Evolutionary conservation across 2,888 invertebrate genomes (phyloP), one percentile per base, ranked within the genome.

Genomic region (Melanostoma mellinum): DNA sequence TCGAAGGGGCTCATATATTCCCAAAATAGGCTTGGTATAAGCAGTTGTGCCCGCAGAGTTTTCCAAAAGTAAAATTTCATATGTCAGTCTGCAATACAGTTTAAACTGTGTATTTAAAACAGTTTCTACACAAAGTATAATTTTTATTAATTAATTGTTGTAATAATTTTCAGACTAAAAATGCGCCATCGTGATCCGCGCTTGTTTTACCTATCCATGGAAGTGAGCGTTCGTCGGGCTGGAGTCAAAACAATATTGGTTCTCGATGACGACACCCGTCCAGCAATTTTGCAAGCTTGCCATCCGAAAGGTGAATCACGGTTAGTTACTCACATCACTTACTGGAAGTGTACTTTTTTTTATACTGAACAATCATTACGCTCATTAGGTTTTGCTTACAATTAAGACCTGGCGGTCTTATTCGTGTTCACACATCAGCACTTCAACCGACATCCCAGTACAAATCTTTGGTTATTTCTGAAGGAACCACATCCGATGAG

Each of bases 201-300:
- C 87, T 93, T 98, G 32, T 98, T 97, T 92, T 97, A 97, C 92
- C 93, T 98, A 69, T 97, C 97, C 89, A 98, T 98, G 98, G 98
- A 98, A 91, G 97, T 98, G 58, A 95, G 96, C 10, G 96, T 97
- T 60, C 93, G 97, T 61, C 94, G 96, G 84, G 96, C 96, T 6
- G 96, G 96, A 1, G 94, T 97, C 6, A 93, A 96, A 86, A 97
- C 97, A 2, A 94, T 96, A 60, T 92, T 98, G 82, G 95, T 96
- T 55, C 92, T 98, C 86, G 97, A 98, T 88, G 97, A 97, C 86
- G 96, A 97, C 88, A 96, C 97, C 0, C 93, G 97, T 75, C 98
- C 98, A 0, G 97, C 98, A 0, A 97, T 97, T 77, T 92, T 98
- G 78, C 97, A 98, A 91, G 96, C 97, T 30, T 98, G 98, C 90